Percentiles rank a stretch among this genome's conserved stretches.
Conservation (phyloP, 2,113 vertebrate species). For the rat (Rattus norvegicus) region DNA sequence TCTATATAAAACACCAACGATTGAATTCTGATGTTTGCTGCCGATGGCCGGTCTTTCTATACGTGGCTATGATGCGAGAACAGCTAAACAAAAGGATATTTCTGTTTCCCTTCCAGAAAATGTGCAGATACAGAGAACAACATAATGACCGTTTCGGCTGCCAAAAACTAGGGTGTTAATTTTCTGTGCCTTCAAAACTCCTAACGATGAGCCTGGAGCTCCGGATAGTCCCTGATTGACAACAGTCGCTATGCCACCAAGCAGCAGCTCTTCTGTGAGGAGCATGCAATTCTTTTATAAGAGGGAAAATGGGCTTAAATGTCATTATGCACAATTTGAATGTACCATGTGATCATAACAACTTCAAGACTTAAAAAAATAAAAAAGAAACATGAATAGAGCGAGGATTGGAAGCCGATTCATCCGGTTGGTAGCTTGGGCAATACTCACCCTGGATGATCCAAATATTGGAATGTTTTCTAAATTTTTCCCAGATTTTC, state of each 20-base stretch:
- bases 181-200: slow-evolving; percentile 57
- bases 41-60: neutral
- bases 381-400: slow-evolving; percentile 1
- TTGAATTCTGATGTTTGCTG: neutral
- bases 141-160: slow-evolving; percentile 42
- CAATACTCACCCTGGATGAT: neutral
- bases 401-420: slow-evolving; percentile 4
- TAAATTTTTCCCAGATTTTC: slow-evolving; percentile 14
- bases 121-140: neutral
- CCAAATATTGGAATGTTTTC: slow-evolving; percentile 25
- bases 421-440: neutral
- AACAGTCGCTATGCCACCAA: neutral
- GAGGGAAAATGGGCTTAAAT: slow-evolving; percentile 27
- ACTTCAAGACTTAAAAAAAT: neutral
- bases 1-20: neutral
- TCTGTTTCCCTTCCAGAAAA: neutral
- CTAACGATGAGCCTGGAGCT: slow-evolving; percentile 36
- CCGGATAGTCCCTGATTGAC: slow-evolving; percentile 38
- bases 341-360: slow-evolving; percentile 10
- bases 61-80: neutral
- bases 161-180: slow-evolving; percentile 45
- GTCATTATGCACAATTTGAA: slow-evolving; percentile 48
- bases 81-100: neutral
- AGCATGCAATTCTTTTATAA: slow-evolving; percentile 53
- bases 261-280: slow-evolving; percentile 50